phyloP scores from a whole-genome alignment of 2,888 invertebrate genomes.

The Pardosa pseudoannulata region DNA sequence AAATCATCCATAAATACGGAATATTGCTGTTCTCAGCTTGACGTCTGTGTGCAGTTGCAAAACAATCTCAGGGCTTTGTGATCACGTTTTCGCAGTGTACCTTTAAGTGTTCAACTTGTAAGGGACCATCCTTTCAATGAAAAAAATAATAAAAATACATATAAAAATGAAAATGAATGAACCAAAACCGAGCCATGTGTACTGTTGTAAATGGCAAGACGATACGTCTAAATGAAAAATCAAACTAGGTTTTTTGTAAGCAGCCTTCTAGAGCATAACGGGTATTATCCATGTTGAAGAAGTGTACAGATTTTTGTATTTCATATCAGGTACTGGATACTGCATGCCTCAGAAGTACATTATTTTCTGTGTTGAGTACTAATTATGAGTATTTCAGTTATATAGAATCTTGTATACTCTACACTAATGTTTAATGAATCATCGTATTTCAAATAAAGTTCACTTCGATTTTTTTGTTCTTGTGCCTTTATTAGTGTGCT shows the following conservation, averaged over 20 bases:
- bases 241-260: constrained; percentile 72
- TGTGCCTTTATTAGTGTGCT: neutral
- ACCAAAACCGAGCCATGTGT: constrained; percentile 72
- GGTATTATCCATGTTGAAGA: constrained; percentile 71
- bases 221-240: constrained; percentile 64
- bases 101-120: constrained; percentile 73
- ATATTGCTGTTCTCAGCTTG: constrained; percentile 58
- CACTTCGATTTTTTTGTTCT: constrained; percentile 70
- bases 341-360: constrained; percentile 73
- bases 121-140: constrained; percentile 72
- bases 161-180: constrained; percentile 44
- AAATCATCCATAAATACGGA: constrained; percentile 5
- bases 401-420: constrained; percentile 73
- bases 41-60: constrained; percentile 63
- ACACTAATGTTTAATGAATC: constrained; percentile 72
- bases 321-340: constrained; percentile 72
- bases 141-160: constrained; percentile 5
- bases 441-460: constrained; percentile 71
- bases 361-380: constrained; percentile 72
- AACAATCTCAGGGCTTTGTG: constrained; percentile 73
- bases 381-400: constrained; percentile 73
- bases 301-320: constrained; percentile 72
- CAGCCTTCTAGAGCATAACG: constrained; percentile 73
- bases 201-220: constrained; percentile 62
- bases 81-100: constrained; percentile 72